Conservation (phyloP, 2,113 vertebrate genomes). For the Clarias batrachus region DNA sequence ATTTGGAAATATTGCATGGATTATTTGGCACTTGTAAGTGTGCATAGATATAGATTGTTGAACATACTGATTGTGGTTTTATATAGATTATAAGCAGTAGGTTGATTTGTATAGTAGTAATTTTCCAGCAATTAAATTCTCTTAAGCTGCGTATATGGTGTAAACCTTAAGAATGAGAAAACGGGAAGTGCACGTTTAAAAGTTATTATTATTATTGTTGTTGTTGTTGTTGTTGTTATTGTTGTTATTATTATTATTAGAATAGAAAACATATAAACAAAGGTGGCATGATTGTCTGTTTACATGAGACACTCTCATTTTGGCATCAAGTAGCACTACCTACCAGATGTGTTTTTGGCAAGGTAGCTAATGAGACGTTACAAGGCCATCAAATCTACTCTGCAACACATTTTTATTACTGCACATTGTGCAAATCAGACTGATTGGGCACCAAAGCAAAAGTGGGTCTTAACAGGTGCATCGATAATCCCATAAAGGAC, state of each 20-base stretch:
- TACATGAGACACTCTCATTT: conserved; percentile 17
- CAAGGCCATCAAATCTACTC: conserved; percentile 12
- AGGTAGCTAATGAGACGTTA: conserved; percentile 39
- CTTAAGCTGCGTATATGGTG: not conserved
- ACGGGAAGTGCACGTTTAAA: too few relatives aligned
- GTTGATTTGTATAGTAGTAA: not conserved
- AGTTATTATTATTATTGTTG: too few relatives aligned
- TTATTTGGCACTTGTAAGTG: not conserved
- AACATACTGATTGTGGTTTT: not conserved
- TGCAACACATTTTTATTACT: conserved; percentile 5
- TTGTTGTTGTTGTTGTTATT: too few relatives aligned
- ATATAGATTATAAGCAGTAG: not conserved
- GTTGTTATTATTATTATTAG: too few relatives aligned
- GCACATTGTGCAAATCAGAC: conserved; percentile 46
- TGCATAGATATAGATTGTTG: not conserved
- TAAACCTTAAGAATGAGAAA: not conserved
- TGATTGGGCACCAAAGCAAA: conserved; percentile 50
- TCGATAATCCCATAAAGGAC: conserved; percentile 50
- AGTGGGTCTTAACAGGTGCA: conserved; percentile 37
- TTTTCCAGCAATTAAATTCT: not conserved
- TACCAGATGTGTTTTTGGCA: conserved; percentile 20
- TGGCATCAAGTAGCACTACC: conserved; percentile 3
- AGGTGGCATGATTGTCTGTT: not conserved
- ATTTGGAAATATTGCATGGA: not conserved
- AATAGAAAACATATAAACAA: not conserved